These are phyloP conservation scores for Capreolus pygargus DNA, from an alignment of 2,113 vertebrate species.

Conservation along the genomic window DNA sequence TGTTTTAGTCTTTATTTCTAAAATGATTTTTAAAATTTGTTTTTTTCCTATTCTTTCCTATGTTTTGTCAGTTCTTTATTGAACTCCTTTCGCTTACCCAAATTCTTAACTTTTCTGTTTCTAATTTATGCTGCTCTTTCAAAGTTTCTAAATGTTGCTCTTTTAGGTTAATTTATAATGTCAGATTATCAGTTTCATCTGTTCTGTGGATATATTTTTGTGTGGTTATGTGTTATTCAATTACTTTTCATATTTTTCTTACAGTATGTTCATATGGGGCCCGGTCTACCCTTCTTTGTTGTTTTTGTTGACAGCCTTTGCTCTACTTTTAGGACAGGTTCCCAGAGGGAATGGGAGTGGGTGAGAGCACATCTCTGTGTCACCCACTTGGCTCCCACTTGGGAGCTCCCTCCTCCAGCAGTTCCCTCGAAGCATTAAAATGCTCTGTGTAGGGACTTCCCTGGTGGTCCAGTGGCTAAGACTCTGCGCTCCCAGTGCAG, in stretches of 20 bases:
- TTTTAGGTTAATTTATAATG: neutral
- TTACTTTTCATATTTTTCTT: neutral
- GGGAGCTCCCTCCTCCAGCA: neutral
- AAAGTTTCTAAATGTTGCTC: neutral
- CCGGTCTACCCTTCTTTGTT: neutral
- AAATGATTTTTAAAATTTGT: neutral
- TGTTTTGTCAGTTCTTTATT: neutral
- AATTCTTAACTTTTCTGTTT: neutral
- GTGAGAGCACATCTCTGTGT: neutral
- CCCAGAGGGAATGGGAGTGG: neutral
- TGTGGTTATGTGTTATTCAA: neutral
- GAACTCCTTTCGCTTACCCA: neutral
- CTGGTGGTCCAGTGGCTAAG: neutral
- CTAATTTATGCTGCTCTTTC: neutral
- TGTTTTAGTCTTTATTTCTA: neutral
- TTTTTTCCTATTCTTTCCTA: neutral
- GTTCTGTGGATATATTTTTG: neutral
- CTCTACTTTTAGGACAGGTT: no score
- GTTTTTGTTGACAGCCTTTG: neutral
- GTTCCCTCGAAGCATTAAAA: neutral
- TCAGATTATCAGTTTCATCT: neutral
- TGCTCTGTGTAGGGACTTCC: neutral
- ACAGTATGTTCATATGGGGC: neutral
- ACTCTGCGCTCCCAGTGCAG: neutral
- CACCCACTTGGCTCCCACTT: fast-evolving